Percentiles rank a stretch among this genome's conserved stretches.
Evolutionary conservation across 2,888 invertebrate species (phyloP).

Genomic region (Conus canariensis): DNA sequence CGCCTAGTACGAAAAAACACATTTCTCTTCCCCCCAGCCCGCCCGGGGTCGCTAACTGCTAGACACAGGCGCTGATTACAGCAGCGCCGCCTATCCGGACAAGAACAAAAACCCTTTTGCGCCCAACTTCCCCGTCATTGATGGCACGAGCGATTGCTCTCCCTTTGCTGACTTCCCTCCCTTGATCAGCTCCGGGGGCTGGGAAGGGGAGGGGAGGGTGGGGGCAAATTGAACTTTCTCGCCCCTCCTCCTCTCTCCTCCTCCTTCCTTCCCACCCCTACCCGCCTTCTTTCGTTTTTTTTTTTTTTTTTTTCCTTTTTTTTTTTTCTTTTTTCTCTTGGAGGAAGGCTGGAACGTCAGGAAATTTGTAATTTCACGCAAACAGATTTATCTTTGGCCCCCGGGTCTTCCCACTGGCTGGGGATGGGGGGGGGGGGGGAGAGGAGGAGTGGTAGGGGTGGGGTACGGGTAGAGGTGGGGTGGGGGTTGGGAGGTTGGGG

Average conservation of each 20-base stretch:
- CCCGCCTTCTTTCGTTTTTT: background rate
- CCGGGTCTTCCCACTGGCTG: background rate
- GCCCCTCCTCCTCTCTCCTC: background rate
- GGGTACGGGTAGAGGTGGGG: too few species aligned
- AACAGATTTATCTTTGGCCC: conserved; percentile 45
- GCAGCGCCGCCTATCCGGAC: conserved; percentile 13
- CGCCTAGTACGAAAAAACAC: conserved; percentile 7
- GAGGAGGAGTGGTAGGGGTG: background rate
- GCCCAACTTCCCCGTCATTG: conserved; percentile 21
- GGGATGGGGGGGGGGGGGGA: background rate
- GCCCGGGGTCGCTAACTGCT: conserved; percentile 13
- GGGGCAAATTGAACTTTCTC: conserved; percentile 39
- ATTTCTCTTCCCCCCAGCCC: background rate
- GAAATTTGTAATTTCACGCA: conserved; percentile 53
- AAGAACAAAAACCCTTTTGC: conserved; percentile 35
- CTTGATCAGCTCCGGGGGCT: conserved; percentile 22
- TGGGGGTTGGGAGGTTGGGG: too few species aligned
- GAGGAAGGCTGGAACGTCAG: conserved; percentile 37
- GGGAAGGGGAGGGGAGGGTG: too few species aligned
- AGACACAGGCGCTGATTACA: conserved; percentile 39
- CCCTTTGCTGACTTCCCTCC: conserved; percentile 38
- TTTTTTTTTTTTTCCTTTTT: background rate
- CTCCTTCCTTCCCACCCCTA: background rate
- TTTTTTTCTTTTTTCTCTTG: background rate
- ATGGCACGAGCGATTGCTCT: conserved; percentile 37